Evolutionary conservation across 2,113 vertebrate species (phyloP), one percentile per base, ranked within the genome.

Genomic region (Ibidorhyncha struthersii): DNA sequence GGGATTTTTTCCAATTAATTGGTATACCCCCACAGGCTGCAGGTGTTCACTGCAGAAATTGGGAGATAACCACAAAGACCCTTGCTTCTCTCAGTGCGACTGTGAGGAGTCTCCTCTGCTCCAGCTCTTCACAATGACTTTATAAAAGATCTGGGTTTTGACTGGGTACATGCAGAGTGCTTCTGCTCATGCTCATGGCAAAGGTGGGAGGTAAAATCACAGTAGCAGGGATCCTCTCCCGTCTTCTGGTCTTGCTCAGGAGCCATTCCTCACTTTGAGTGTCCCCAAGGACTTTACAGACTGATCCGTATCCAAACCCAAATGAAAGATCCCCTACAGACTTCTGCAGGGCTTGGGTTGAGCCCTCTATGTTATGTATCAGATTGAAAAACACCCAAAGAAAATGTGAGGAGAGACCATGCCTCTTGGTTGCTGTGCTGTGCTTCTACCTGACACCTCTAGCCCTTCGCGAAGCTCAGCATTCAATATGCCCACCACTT

Each of bases 1-100:
- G 95, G 90, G 85, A 78, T 95, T 90, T 93, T 98, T 95, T 91
- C 94, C 96, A 98, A 97, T 98, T 98, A 98, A 98, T 93, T 97
- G 85, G 53, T 86, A 76, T 96, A 96, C 93, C 96, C 98, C 97
- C 91, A 55, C 1, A 90, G 96, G 96, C 71, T 91, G 90, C 81
- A 95, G 72, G 62, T 38, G 66, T 91, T 98, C 89, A 61, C 91
- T 55, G 87, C 81, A 94, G 96, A 97, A 98, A 94, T 2, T 94
- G 91, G 82, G 95, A 97, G 92, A 92, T 94, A 96, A 97, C 66
- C 94, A 87, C 10, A 30, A 95, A 81, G 10, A 77, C 66, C 58
- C 82, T 82, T 67, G 58, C 73, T 90, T 91, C 95, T 62, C 79
- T 71, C 62, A 84, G 79, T 50, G 89, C 77, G 88, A 12, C 6